Evolutionary conservation across 1,140 invertebrate genomes (phyloP).

Genomic region (Hermatobates lingyangjiaoensis): DNA sequence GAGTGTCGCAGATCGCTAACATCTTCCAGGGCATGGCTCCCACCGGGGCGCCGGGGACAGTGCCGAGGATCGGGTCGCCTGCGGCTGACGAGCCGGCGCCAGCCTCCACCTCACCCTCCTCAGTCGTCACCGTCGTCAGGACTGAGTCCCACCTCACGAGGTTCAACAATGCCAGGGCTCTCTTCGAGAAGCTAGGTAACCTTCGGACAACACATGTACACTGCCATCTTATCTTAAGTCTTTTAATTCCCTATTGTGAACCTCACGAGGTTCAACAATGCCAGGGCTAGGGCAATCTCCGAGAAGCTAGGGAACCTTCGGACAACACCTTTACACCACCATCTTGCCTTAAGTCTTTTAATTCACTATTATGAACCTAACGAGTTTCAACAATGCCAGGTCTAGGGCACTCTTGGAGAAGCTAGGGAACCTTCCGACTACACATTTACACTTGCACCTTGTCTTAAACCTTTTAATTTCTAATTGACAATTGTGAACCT

Average conservation of each 20-base stretch:
- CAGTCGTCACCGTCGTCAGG: constrained; percentile 52
- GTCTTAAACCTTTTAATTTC: background rate
- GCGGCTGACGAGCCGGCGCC: constrained; percentile 9
- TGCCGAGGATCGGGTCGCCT: constrained; percentile 4
- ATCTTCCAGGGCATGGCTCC: constrained; percentile 43
- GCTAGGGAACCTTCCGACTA: constrained; percentile 33
- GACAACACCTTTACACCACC: background rate
- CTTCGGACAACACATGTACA: background rate
- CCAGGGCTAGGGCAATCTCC: constrained; percentile 75
- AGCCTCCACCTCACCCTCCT: constrained; percentile 15
- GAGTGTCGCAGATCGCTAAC: constrained; percentile 64
- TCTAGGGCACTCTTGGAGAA: constrained; percentile 85
- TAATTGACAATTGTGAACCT: constrained; percentile 34
- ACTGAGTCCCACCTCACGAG: constrained; percentile 74
- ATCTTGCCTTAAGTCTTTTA: background rate
- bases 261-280: constrained; percentile 76
- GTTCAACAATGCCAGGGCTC: constrained; percentile 77
- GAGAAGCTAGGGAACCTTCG: constrained; percentile 54
- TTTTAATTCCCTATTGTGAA: constrained; percentile 23
- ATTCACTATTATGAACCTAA: constrained; percentile 35
- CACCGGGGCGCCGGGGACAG: constrained; percentile 10
- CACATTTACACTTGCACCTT: background rate
- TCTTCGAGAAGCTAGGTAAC: constrained; percentile 74
- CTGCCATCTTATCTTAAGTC: background rate
- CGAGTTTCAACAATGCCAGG: constrained; percentile 76